These are phyloP conservation scores for Hartigia nigra DNA, from an alignment of 2,888 invertebrate species.

Conservation along the genomic window DNA sequence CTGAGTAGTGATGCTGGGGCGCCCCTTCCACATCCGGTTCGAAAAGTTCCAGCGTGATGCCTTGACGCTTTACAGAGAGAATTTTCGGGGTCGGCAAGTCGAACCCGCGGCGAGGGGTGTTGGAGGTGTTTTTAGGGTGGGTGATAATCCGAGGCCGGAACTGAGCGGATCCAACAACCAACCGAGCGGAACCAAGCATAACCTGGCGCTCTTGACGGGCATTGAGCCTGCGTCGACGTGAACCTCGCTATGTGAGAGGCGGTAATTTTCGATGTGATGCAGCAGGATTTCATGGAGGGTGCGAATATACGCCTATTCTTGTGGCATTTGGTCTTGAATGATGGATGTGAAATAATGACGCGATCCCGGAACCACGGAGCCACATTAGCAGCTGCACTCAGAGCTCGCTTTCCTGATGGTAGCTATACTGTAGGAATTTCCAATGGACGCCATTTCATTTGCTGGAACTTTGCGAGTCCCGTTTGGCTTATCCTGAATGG, in stretches of 20 bases:
- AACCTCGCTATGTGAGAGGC: not conserved
- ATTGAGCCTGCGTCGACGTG: not conserved
- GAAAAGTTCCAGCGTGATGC: not conserved
- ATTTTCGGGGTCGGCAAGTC: not conserved
- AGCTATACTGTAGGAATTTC: not conserved
- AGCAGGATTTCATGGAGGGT: constrained; percentile 42
- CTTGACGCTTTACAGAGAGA: not conserved
- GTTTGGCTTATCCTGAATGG: not conserved
- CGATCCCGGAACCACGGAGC: constrained; percentile 34
- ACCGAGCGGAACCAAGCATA: constrained; percentile 37
- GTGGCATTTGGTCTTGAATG: constrained; percentile 22
- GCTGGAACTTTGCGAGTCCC: not conserved
- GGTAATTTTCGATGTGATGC: constrained; percentile 53
- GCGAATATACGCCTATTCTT: constrained; percentile 9
- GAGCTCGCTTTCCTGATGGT: not conserved
- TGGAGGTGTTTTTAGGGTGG: constrained; percentile 45
- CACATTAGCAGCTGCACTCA: constrained; percentile 35
- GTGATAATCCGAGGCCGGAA: constrained; percentile 47
- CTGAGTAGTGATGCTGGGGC: not conserved
- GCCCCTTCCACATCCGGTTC: not conserved
- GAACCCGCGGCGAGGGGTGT: constrained; percentile 24
- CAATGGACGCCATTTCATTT: not conserved
- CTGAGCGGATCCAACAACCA: constrained; percentile 30
- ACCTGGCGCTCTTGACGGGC: constrained; percentile 14
- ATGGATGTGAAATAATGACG: constrained; percentile 50